Evolutionary conservation across 53 echinoderm and acorn worm genomes (phyloP).

Genomic region (Glandiceps talaboti): DNA sequence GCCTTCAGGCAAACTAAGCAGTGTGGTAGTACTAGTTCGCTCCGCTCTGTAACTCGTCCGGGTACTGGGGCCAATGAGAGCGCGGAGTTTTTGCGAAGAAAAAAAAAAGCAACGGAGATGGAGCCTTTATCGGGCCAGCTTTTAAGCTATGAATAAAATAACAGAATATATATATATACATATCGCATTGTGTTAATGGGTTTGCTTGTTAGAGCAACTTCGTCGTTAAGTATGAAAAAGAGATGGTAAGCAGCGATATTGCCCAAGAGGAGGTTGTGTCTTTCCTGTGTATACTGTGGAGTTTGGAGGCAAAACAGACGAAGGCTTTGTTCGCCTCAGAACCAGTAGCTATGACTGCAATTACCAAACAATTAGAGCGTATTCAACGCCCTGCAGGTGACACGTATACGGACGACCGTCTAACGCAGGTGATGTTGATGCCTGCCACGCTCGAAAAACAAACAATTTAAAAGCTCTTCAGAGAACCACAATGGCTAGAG

Average conservation of each 20-base stretch:
- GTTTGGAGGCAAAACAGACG: background rate
- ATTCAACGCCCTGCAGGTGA: background rate
- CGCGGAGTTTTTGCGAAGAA: too few relatives aligned
- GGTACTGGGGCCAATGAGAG: background rate
- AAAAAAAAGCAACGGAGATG: too few relatives aligned
- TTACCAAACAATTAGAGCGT: background rate
- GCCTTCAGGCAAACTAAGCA: background rate
- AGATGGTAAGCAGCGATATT: background rate
- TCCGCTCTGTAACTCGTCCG: background rate
- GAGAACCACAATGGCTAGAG: background rate
- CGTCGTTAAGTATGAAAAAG: too few relatives aligned
- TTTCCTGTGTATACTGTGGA: too few relatives aligned
- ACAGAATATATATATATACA: too few relatives aligned
- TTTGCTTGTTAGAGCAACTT: background rate
- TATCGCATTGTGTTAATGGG: background rate
- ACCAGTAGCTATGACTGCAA: background rate
- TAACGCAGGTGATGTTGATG: background rate
- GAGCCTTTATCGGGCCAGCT: too few relatives aligned
- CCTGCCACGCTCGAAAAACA: background rate
- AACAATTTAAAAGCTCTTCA: background rate
- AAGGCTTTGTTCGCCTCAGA: background rate
- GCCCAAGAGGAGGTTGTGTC: too few relatives aligned
- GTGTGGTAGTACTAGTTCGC: too few relatives aligned
- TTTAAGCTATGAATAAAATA: too few relatives aligned
- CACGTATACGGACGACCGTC: background rate